Percentiles rank a stretch among this genome's conserved stretches.
Conservation (phyloP, 2,888 invertebrate genomes). For the Athrips mouffetella region DNA sequence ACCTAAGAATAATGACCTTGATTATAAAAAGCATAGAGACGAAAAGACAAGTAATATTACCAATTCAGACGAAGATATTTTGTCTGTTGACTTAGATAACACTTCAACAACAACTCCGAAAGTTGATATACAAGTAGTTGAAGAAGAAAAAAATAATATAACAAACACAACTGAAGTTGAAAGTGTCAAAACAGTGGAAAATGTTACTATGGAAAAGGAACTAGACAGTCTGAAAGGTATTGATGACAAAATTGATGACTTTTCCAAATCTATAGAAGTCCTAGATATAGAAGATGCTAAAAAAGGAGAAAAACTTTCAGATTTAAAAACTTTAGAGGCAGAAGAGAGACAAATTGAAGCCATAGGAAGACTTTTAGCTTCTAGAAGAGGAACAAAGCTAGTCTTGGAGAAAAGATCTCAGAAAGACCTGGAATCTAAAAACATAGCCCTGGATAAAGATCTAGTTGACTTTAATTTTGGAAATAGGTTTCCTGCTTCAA, state of each 20-base stretch:
- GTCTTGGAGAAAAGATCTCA: slow-evolving; percentile 63
- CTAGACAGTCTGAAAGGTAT: slow-evolving; percentile 57
- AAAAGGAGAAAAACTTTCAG: slow-evolving; percentile 49
- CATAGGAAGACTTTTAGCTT: slow-evolving; percentile 65
- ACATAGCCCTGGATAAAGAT: slow-evolving; percentile 59
- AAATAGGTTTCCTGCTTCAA: slow-evolving; percentile 48
- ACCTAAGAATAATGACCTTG: slow-evolving; percentile 30
- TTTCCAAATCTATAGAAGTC: slow-evolving; percentile 65
- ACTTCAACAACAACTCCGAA: slow-evolving; percentile 27
- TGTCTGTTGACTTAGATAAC: slow-evolving; percentile 22
- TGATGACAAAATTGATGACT: slow-evolving; percentile 65
- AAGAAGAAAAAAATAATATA: slow-evolving; percentile 27
- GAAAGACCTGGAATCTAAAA: slow-evolving; percentile 59
- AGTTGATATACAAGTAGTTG: slow-evolving; percentile 25
- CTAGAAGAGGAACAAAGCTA: slow-evolving; percentile 57
- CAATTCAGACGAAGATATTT: slow-evolving; percentile 29
- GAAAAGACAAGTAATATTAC: slow-evolving; percentile 55
- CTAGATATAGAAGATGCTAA: slow-evolving; percentile 64
- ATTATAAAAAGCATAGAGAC: slow-evolving; percentile 42
- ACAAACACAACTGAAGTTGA: slow-evolving; percentile 43
- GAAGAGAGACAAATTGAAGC: slow-evolving; percentile 74
- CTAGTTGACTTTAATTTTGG: slow-evolving; percentile 59
- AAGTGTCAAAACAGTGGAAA: slow-evolving; percentile 27
- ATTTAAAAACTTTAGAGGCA: slow-evolving; percentile 64
- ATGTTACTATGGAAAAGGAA: slow-evolving; percentile 33